Evolutionary conservation across 1,140 invertebrate species (phyloP), one percentile per base, ranked within the genome.

Genomic region (Drosophila hydei): DNA sequence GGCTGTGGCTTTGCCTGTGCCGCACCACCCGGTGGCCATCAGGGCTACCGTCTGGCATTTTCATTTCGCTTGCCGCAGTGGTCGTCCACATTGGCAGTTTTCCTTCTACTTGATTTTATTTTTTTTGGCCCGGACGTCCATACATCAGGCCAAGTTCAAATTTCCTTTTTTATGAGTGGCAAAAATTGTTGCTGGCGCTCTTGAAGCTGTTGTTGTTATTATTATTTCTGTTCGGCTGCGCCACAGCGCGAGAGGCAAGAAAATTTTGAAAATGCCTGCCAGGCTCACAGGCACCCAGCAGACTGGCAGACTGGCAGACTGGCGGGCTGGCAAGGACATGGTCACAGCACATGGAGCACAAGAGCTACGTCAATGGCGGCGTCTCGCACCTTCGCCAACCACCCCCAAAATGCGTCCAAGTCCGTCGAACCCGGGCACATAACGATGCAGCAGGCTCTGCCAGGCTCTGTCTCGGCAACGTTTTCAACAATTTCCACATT

Each of bases 401-500:
- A 81, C 79, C 81, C 81, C 81, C 83, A 87, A 88, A 79, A 60
- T 42, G 38, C 38, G 68, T 70, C 77, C 74, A 85, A 85, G 81
- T 88, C 81, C 83, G 81, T 81, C 83, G 81, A 33, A 87, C 81
- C 81, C 81, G 81, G 70, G 67, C 77, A 88, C 81, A 87, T 87
- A 87, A 87, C 81, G 81, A 87, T 87, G 83, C 83, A 87, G 83
- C 77, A 85, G 81, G 81, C 81, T 73, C 77, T 62, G 81, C 33
- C 62, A 47, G 64, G 48, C 75, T 50, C 42, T 45, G 42, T 11
- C 42, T 11, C 38, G 58, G 77, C 80, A 79, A 84, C 80, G 79
- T 81, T 85, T 85, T 85, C 80, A 85, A 87, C 81, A 87, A 87
- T 87, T 87, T 87, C 78, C 81, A 87, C 81, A 88, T 87, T 87